phyloP scores from a whole-genome alignment of 2,113 vertebrate species.

The Fulica atra region DNA sequence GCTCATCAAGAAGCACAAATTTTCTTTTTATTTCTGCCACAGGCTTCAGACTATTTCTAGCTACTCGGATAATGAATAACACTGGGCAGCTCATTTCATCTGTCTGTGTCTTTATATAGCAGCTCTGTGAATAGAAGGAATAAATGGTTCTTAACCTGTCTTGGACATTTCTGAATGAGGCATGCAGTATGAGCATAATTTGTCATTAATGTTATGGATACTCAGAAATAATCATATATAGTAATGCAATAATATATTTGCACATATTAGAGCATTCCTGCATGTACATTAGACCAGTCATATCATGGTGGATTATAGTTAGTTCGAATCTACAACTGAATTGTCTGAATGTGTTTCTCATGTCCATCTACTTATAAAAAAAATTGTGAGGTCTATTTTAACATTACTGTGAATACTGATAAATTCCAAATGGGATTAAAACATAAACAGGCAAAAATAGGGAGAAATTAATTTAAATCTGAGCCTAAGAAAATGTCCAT shows the following conservation, averaged over 20 bases:
- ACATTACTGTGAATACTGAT: background rate
- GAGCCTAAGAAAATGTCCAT: background rate
- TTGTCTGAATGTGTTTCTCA: background rate
- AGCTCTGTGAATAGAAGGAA: conserved; percentile 6
- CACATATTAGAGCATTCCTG: background rate
- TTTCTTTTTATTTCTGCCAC: conserved; percentile 15
- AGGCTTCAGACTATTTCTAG: conserved; percentile 26
- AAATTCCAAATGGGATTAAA: background rate
- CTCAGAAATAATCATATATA: background rate
- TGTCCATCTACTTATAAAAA: background rate
- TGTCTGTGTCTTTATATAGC: background rate
- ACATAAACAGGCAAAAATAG: background rate
- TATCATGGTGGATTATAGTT: background rate
- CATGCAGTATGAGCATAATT: background rate
- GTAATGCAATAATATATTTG: background rate
- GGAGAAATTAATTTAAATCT: background rate
- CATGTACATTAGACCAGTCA: background rate
- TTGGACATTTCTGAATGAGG: background rate
- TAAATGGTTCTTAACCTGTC: background rate
- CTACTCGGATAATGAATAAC: conserved; percentile 10
- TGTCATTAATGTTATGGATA: background rate
- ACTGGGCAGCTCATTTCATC: conserved; percentile 11
- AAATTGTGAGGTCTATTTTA: background rate
- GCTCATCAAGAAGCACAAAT: background rate
- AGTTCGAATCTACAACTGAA: background rate